Base-by-base conservation (phyloP, 1,140 invertebrate genomes). In the Lycorma delicatula region DNA sequence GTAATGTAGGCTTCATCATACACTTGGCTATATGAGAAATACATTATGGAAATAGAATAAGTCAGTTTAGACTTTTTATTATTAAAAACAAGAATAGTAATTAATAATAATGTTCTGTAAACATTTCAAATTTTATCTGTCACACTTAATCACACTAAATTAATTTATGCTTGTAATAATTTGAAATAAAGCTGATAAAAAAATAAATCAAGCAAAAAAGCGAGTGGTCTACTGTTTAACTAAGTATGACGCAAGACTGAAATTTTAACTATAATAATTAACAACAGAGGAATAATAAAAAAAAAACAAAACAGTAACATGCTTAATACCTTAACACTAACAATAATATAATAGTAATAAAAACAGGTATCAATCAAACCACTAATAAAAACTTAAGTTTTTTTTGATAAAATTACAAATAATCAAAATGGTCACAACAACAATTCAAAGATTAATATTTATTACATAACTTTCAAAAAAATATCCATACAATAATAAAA, bases 101-200 rank as follows among this genome's bases (percentile, higher is more conserved):
- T 47, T 41, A 38, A 49, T 58, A 55, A 51, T 59, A 53, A 29
- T 20, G 48, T 59, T 51, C 31, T 26, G 28, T 27, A 51, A 13
- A 49, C 26, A 34, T 44, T 56, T 57, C 23, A 16, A 44, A 44
- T 20, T 20, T 20, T 16, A 44, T 57, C 54, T 61, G 29, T 23
- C 54, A 61, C 56, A 61, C 60, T 79, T 78, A 73, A 70, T 75
- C 74, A 78, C 76, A 78, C 76, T 78, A 79, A 78, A 77, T 75
- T 68, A 49, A 64, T 65, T 57, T 55, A 66, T 62, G 65, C 54
- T 59, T 59, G 38, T 59, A 52, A 62, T 62, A 64, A 58, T 59
- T 60, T 50, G 58, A 58, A 57, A 56, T 26, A 26, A 63, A 60
- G 61, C 55, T 54, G 55, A 60, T 12, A 56, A 57, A 63, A 47